A percentile compares a stretch with the other conserved stretches of the same genome.
Conservation (phyloP, 2,888 invertebrate species). For the Hydroisotoma schaefferi region DNA sequence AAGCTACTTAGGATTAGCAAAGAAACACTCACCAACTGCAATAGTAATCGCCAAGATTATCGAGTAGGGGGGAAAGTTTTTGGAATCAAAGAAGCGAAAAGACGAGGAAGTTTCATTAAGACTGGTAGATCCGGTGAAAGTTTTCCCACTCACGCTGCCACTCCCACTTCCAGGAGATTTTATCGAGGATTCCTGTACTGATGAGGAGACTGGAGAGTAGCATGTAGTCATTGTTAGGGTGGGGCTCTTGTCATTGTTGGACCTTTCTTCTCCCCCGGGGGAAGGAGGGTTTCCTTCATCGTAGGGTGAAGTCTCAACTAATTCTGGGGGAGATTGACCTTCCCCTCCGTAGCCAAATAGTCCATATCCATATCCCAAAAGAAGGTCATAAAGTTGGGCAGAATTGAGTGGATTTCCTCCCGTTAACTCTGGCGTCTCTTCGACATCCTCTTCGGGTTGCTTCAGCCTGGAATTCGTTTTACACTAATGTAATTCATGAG, state of each 20-base stretch:
- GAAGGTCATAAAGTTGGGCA: conserved; percentile 33
- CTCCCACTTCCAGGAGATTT: background rate
- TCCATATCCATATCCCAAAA: conserved; percentile 31
- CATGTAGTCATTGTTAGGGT: conserved; percentile 46
- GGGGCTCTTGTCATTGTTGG: conserved; percentile 23
- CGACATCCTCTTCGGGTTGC: conserved; percentile 32
- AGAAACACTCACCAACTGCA: conserved; percentile 66
- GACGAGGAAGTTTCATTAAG: conserved; percentile 24
- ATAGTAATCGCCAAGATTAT: conserved; percentile 89
- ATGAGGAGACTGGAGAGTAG: conserved; percentile 45
- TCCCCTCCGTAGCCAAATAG: background rate
- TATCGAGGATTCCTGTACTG: conserved; percentile 18
- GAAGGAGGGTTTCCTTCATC: background rate
- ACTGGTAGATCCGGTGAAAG: conserved; percentile 23
- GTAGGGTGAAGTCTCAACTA: conserved; percentile 1
- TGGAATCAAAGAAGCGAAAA: conserved; percentile 20
- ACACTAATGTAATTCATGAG: conserved; percentile 1
- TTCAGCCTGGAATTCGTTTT: conserved; percentile 24
- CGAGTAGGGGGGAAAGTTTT: conserved; percentile 74
- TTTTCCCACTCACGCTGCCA: background rate
- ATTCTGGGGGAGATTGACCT: background rate
- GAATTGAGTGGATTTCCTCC: conserved; percentile 20
- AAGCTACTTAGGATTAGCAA: background rate
- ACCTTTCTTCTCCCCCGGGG: background rate
- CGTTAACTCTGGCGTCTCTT: conserved; percentile 32